Evolutionary conservation across 2,113 vertebrate genomes (phyloP), one percentile per base, ranked within the genome.

Genomic region (Channa argus): DNA sequence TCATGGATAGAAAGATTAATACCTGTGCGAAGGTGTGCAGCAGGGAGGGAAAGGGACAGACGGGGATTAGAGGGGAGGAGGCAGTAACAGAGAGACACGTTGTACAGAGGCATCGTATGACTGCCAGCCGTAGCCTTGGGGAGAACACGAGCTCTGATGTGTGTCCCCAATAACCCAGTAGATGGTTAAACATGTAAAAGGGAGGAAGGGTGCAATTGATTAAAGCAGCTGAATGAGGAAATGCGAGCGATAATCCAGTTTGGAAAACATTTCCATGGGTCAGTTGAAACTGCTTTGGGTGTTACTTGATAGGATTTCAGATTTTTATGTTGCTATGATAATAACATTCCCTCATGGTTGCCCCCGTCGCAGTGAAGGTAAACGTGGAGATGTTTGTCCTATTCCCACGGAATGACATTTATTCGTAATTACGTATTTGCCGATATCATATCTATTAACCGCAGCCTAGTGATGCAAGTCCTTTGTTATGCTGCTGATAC

Each of bases 51-150:
- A 69, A 24, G 12, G 36, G 3, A 56, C 59, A 68, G 15, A 13
- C 24, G 24, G 24, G 24, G 33, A 61, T 45, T 3, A 24, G 33
- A 15, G 14, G n/a, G 9, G 24, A 56, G 44, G 51, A 69, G 24
- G 24, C 24, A 24, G 24, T 24, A 15, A 63, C 46, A 53, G 74
- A 60, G 54, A 71, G 33, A 24, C 73, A 74, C 63, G 80, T 64
- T 63, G 64, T 73, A 63, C 73, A 45, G 34, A 74, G 46, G 76
- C 77, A 75, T 82, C 72, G 80, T 84, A 75, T 73, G 85, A 73
- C 72, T 84, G 79, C 59, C 84, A 83, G 73, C 82, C 53, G 10
- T 78, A 80, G 80, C 75, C 78, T 54, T 78, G 75, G 77, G 79
- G 68, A 80, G 84, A 73, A 85, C 56, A 74, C 72, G 65, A 46